Evolutionary conservation across 2,113 vertebrate species (phyloP), one percentile per base, ranked within the genome.

Genomic region (Pteronura brasiliensis): DNA sequence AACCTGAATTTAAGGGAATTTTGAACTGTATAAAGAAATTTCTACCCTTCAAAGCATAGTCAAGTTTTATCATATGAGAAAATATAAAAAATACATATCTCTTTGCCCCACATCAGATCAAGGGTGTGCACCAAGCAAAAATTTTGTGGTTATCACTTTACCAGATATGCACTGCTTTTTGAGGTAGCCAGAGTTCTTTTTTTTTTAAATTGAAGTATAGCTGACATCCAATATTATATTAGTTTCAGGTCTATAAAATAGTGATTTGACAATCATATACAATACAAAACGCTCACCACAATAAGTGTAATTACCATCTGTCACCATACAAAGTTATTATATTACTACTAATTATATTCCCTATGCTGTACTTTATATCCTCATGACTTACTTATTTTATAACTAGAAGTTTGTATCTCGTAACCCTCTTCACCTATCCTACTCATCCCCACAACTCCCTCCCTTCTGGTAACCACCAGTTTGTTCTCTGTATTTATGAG

Each of bases 21-120:
- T 15, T 86, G 23, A 90, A 34, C 23, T 44, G 39, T 39, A 59
- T 72, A 52, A 83, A 90, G 49, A 92, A 92, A 69, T 67, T 88
- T 34, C 55, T 79, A 34, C 13, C 20, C 65, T 93, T 93, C 65
- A 93, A 90, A 90, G 25, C 49, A 72, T 55, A 71, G 52, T 69
- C 49, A 86, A 59, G 4, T 82, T 95, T 93, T 81, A 81, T 69
- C n/a, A 52, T 59, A 72, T 90, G 61, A 95, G 83, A 93, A 89
- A 88, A n/a, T 11, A 85, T 59, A 49, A 44, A 59, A 83, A 39
- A 29, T 71, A 39, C 6, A 8, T 55, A 44, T 13, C 44, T 90
- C 29, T 92, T 91, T 89, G 36, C 4, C 34, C 36, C 57, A 13
- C 34, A 61, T 90, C 23, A 34, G 18, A 72, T 74, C 39, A 92